Base-by-base conservation (phyloP, 2,113 vertebrate genomes). In the Anhinga anhinga region DNA sequence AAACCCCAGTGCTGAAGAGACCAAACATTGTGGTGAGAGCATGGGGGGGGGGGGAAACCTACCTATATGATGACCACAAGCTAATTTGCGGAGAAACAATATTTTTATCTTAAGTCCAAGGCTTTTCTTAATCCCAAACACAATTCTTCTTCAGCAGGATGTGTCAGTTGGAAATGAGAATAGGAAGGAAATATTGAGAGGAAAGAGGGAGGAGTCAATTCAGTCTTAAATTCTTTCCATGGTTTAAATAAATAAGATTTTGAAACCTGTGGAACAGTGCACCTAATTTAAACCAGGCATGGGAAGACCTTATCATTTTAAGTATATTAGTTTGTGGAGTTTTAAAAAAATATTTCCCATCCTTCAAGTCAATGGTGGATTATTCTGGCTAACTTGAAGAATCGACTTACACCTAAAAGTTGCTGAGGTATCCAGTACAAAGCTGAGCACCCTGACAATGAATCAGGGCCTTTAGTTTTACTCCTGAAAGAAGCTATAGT, bases 21-120 rank as follows among this genome's bases (percentile, higher is more conserved):
- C 10, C 34, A 53, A 21, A 63, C 3, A 1, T 38, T 50, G 21
- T 19, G 13, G 21, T 5, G 5, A 56, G 17, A 78, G 15, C 29
- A 29, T 22, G 36, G 27, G 7, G n/a, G n/a, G 5, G 6, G 3
- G 5, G 6, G 4, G 0, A 1, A 15, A 36, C 1, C 36, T 85
- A 21, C 36, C 42, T 79, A 7, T n/a, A 32, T 29, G 25, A 32
- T 29, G 25, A 72, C 25, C 13, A 40, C 13, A n/a, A 42, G 12
- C 22, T 40, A 30, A 73, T 69, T 55, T 38, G 26, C 59, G 9
- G 14, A 84, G 63, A 59, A 90, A 63, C 19, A 45, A 10, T 5
- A 3, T 78, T 88, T 45, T 69, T 47, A 15, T 77, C 15, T 32
- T 22, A 66, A 56, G 1, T 36, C 16, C 8, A n/a, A 78, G 11